A percentile compares a stretch with the other conserved stretches of the same genome.
Evolutionary conservation across 2,888 invertebrate species (phyloP).

Genomic region (Stenolophus ochropezus): DNA sequence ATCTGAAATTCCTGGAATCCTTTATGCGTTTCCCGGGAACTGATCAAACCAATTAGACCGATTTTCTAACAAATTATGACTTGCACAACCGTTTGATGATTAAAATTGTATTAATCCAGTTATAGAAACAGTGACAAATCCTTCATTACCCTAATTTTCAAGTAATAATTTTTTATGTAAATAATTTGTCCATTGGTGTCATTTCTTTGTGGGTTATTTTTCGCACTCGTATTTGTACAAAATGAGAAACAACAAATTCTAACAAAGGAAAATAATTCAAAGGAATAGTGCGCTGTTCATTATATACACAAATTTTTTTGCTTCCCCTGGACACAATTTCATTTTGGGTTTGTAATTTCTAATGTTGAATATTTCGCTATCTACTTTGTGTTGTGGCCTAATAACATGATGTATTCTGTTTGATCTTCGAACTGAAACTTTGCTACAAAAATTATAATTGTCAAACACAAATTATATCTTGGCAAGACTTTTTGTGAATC

Average conservation of each 20-base stretch:
- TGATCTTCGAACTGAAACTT: slow-evolving; percentile 32
- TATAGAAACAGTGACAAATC: too few species aligned
- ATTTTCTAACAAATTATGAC: too few species aligned
- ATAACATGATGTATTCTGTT: slow-evolving; percentile 1
- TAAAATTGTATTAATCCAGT: too few species aligned
- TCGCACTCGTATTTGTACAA: slow-evolving; percentile 5
- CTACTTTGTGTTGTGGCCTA: neutral
- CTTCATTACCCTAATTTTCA: too few species aligned
- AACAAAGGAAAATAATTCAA: slow-evolving; percentile 28
- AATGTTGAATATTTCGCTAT: slow-evolving; percentile 3
- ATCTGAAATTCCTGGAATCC: too few species aligned
- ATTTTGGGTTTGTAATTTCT: slow-evolving; percentile 11
- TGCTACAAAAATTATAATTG: slow-evolving; percentile 19
- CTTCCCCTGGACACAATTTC: slow-evolving; percentile 2
- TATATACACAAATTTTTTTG: slow-evolving; percentile 23
- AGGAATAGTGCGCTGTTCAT: slow-evolving; percentile 4
- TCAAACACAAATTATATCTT: slow-evolving; percentile 9
- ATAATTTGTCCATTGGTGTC: too few species aligned
- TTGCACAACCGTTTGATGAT: too few species aligned
- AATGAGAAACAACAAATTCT: slow-evolving; percentile 22
- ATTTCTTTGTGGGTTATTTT: slow-evolving; percentile 28
- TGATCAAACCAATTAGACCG: too few species aligned
- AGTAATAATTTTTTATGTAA: too few species aligned
- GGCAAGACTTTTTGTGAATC: neutral
- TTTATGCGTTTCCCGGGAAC: too few species aligned